Percentiles rank a stretch among this genome's conserved stretches.
phyloP scores from a whole-genome alignment of 2,888 invertebrate species.

The Hypomecis punctinalis region DNA sequence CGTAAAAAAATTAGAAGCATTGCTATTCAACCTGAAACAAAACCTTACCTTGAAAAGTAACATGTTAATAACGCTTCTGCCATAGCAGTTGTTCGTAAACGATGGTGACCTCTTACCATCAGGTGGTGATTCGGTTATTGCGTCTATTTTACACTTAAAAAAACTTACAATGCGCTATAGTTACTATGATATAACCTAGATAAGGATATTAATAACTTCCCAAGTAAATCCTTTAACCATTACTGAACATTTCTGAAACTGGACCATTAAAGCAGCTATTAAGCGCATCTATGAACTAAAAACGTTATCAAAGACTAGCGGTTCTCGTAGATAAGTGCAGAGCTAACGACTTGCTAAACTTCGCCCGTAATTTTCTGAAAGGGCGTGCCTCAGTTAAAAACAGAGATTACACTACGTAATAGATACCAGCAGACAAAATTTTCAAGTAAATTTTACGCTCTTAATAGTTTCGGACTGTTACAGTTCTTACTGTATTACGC shows the following conservation, averaged over 20 bases:
- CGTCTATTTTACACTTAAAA: not conserved
- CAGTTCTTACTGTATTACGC: too few species aligned
- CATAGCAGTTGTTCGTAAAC: too few species aligned
- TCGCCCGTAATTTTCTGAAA: slow-evolving; percentile 19
- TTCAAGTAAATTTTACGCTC: too few species aligned
- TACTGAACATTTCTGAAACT: slow-evolving; percentile 6
- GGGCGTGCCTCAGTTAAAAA: slow-evolving; percentile 2
- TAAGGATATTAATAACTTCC: not conserved
- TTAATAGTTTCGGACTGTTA: too few species aligned
- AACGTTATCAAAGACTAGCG: slow-evolving; percentile 26
- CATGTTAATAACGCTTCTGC: too few species aligned
- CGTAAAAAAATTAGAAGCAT: too few species aligned
- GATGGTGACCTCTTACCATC: too few species aligned
- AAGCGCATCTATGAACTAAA: slow-evolving; percentile 27
- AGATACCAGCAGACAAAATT: too few species aligned
- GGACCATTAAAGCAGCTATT: slow-evolving; percentile 20
- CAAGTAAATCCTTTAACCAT: not conserved
- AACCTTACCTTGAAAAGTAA: too few species aligned
- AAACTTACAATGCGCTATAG: not conserved
- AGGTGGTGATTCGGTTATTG: too few species aligned
- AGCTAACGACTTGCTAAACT: slow-evolving; percentile 27
- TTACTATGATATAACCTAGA: not conserved
- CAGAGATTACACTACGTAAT: not conserved
- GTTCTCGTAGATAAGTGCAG: slow-evolving; percentile 22
- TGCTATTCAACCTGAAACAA: too few species aligned